phyloP scores from a whole-genome alignment of 2,797 vertebrate species.

The Gila robusta region DNA sequence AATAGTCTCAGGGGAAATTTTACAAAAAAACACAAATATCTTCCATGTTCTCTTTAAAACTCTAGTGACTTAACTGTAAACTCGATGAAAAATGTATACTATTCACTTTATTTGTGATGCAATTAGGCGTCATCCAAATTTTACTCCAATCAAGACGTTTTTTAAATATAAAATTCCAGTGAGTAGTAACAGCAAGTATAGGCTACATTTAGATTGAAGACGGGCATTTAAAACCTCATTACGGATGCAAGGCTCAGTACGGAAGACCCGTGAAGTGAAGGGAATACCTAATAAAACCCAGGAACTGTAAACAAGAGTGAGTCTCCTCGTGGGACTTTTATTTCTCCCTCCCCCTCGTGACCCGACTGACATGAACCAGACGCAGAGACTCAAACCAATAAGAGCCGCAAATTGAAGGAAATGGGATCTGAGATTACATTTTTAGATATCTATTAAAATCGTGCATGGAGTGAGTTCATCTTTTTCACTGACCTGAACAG shows the following conservation, averaged over 20 bases:
- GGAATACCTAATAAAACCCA: slow-evolving; percentile 17
- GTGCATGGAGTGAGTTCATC: slow-evolving; percentile 43
- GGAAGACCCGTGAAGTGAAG: neutral
- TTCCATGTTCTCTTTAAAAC: too few species aligned
- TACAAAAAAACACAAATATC: too few species aligned
- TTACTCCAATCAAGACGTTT: too few species aligned
- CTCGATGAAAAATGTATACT: too few species aligned
- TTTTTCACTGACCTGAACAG: slow-evolving; percentile 50
- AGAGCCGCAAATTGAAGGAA: slow-evolving; percentile 75
- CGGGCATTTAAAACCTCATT: neutral
- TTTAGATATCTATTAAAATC: slow-evolving; percentile 68
- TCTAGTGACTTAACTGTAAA: too few species aligned
- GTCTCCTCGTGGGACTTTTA: neutral
- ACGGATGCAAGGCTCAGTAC: neutral
- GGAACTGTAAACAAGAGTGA: slow-evolving; percentile 26
- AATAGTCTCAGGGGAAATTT: too few species aligned
- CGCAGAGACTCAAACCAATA: slow-evolving; percentile 69
- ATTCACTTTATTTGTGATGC: too few species aligned
- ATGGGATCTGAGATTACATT: slow-evolving; percentile 79
- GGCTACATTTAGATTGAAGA: too few species aligned
- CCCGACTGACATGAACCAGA: slow-evolving; percentile 3
- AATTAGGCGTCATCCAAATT: too few species aligned
- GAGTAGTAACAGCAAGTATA: too few species aligned
- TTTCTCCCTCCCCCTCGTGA: neutral
- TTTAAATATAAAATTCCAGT: too few species aligned